Conservation (phyloP, 2,113 vertebrate species). For the Monopterus albus region DNA sequence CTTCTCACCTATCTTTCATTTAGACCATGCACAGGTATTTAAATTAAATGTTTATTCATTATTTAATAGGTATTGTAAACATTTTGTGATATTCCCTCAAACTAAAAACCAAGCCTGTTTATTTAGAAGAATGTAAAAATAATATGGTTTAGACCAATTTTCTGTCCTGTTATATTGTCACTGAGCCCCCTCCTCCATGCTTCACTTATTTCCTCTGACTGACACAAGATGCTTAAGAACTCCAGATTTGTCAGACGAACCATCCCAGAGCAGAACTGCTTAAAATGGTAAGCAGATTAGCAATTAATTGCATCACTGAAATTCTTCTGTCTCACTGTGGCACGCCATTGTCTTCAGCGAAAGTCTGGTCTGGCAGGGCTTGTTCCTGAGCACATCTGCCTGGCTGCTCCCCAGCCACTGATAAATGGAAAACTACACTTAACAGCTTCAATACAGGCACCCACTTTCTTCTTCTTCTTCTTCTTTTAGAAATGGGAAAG, state of each 20-base stretch:
- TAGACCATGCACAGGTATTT: constrained; percentile 7
- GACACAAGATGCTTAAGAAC: constrained; percentile 33
- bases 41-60: too few species aligned
- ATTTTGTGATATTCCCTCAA: too few species aligned
- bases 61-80: too few species aligned
- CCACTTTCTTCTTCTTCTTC: constrained; percentile 58
- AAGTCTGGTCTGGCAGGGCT: constrained; percentile 40
- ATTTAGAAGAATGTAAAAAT: constrained; percentile 3
- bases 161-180: constrained; percentile 2
- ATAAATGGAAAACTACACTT: constrained; percentile 85
- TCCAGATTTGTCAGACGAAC: constrained; percentile 49
- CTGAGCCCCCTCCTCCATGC: constrained; percentile 10
- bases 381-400: constrained; percentile 66
- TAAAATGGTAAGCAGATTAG: constrained; percentile 71
- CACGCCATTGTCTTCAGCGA: constrained; percentile 61
- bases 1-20: constrained; percentile 36
- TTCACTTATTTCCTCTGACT: constrained; percentile 25
- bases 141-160: constrained; percentile 1
- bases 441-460: constrained; percentile 73
- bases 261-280: constrained; percentile 38
- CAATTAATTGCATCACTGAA: constrained; percentile 69
- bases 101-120: neutral
- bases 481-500: constrained; percentile 69
- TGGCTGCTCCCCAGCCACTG: constrained; percentile 61
- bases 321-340: constrained; percentile 57